A percentile compares a stretch with the other conserved stretches of the same genome.
phyloP scores from a whole-genome alignment of 2,888 invertebrate species.

The Saturnia japonica region DNA sequence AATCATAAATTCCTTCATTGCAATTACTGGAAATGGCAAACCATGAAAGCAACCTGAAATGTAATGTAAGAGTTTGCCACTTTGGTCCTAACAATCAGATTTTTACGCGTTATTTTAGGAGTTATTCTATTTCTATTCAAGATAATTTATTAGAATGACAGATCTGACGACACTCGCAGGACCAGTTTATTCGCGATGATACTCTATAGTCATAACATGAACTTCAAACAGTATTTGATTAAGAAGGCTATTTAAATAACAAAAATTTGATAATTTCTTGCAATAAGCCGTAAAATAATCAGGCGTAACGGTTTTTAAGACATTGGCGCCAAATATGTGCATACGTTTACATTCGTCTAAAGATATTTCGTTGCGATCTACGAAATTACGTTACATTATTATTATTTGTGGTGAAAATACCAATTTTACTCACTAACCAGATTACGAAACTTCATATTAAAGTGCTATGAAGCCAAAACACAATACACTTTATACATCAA shows the following conservation, averaged over 20 bases:
- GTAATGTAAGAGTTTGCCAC: constrained; percentile 27
- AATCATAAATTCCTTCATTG: constrained; percentile 68
- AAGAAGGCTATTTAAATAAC: constrained; percentile 32
- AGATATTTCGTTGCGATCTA: constrained; percentile 31
- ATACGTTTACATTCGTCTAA: constrained; percentile 69
- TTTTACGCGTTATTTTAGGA: constrained; percentile 36
- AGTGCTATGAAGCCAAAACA: constrained; percentile 37
- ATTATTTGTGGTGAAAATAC: constrained; percentile 25
- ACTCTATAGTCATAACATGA: constrained; percentile 34
- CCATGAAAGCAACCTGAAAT: constrained; percentile 56
- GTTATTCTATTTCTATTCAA: constrained; percentile 50
- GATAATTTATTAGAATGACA: constrained; percentile 70
- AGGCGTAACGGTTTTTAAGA: constrained; percentile 72
- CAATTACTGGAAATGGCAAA: constrained; percentile 49
- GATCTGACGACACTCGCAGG: constrained; percentile 76
- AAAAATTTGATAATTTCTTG: constrained; percentile 26
- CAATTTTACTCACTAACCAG: constrained; percentile 49
- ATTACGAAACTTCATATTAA: constrained; percentile 39
- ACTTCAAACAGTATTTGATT: constrained; percentile 33
- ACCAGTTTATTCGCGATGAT: constrained; percentile 70
- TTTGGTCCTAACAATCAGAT: constrained; percentile 23
- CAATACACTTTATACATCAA: constrained; percentile 52
- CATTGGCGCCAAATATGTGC: constrained; percentile 81
- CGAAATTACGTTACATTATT: constrained; percentile 25
- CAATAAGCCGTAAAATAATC: constrained; percentile 35